Evolutionary conservation across 2,888 invertebrate genomes (phyloP).

Genomic region (Ophion ellenae): DNA sequence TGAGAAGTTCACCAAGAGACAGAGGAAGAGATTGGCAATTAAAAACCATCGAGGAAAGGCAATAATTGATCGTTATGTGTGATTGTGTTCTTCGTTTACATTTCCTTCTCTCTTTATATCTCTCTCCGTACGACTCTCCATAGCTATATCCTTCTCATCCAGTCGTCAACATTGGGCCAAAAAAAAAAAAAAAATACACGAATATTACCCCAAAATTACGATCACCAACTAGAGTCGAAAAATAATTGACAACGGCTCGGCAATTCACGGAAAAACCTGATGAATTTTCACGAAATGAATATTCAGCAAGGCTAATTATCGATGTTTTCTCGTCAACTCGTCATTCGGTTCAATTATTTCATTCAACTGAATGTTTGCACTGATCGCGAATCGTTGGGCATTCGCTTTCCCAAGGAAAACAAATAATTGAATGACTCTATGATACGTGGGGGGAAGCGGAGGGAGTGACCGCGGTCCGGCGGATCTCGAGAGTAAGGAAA

Average conservation of each 20-base stretch:
- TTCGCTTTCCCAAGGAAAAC: neutral
- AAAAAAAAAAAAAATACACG: neutral
- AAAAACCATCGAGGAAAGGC: slow-evolving; percentile 56
- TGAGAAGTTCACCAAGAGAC: slow-evolving; percentile 27
- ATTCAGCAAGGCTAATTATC: too few species aligned
- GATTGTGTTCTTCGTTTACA: slow-evolving; percentile 54
- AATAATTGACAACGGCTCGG: neutral
- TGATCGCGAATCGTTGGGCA: neutral
- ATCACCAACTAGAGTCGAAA: neutral
- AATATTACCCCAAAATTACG: neutral
- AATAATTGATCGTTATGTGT: slow-evolving; percentile 63
- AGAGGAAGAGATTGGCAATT: slow-evolving; percentile 46
- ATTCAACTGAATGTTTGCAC: neutral
- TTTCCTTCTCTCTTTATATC: slow-evolving; percentile 2
- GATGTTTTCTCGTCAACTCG: neutral
- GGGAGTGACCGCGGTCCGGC: slow-evolving; percentile 46
- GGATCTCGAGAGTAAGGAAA: slow-evolving; percentile 32
- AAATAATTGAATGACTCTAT: neutral
- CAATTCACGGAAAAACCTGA: neutral
- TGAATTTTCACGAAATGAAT: neutral
- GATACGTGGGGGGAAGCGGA: slow-evolving; percentile 9
- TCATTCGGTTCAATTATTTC: neutral
- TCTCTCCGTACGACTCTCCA: neutral
- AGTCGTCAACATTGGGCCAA: neutral
- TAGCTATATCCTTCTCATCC: neutral